Conservation (phyloP, 2,113 vertebrate species). For the Agelaius tricolor region DNA sequence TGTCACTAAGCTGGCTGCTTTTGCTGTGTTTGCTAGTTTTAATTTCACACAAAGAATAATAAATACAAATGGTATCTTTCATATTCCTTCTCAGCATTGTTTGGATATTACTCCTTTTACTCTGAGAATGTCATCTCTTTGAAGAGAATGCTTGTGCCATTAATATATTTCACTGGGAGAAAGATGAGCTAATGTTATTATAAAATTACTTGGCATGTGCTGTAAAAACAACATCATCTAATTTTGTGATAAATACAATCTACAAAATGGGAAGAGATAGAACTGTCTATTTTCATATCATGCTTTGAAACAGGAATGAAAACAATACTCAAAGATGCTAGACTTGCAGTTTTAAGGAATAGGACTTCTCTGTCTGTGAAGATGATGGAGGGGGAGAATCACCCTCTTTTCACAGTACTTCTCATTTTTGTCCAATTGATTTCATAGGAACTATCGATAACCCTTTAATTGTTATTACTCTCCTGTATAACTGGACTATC, state of each 20-base stretch:
- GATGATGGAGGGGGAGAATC: neutral
- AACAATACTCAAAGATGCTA: neutral
- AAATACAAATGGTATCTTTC: neutral
- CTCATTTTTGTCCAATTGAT: neutral
- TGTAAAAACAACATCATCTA: neutral
- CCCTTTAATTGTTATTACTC: neutral
- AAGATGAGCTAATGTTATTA: neutral
- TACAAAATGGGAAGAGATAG: neutral
- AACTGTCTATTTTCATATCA: neutral
- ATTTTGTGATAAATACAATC: neutral
- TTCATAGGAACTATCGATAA: neutral
- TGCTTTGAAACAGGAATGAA: neutral
- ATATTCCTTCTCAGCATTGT: neutral
- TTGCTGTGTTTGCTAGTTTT: neutral
- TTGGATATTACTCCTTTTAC: neutral
- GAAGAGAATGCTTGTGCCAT: neutral
- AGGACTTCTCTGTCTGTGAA: neutral
- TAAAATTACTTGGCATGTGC: neutral
- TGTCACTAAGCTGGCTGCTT: neutral
- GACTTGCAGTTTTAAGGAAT: neutral
- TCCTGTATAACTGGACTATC: neutral
- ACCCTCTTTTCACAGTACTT: neutral
- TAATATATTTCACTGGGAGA: neutral
- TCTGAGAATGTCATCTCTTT: neutral
- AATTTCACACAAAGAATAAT: neutral